Percentiles rank a stretch among this genome's conserved stretches.
Conservation (phyloP, 2,113 vertebrate genomes). For the Poeciliopsis retropinna region DNA sequence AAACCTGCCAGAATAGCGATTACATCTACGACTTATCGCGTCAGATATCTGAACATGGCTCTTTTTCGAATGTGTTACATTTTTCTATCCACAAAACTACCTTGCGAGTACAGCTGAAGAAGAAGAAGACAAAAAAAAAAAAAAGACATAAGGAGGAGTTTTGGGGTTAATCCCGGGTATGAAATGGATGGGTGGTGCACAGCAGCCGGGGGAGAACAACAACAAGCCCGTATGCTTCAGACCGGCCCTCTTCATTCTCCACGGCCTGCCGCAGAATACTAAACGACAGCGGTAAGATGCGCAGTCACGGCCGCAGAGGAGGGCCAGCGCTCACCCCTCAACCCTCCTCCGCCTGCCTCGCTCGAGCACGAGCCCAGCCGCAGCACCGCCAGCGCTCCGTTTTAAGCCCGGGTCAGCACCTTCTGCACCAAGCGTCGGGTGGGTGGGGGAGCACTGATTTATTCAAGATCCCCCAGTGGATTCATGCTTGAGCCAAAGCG, state of each 20-base stretch:
- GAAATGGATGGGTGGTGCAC: slow-evolving; percentile 61
- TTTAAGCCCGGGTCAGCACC: slow-evolving; percentile 62
- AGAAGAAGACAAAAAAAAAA: too few relatives aligned
- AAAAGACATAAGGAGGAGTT: slow-evolving; percentile 15
- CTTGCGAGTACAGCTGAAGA: slow-evolving; percentile 1
- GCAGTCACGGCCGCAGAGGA: slow-evolving; percentile 78
- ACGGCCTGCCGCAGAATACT: slow-evolving; percentile 84
- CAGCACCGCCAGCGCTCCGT: slow-evolving; percentile 15
- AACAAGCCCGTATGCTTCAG: slow-evolving; percentile 72
- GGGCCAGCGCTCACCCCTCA: slow-evolving; percentile 44
- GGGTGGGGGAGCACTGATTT: slow-evolving; percentile 18
- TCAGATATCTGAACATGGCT: neutral
- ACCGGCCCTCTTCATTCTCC: slow-evolving; percentile 84
- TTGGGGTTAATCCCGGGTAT: slow-evolving; percentile 59
- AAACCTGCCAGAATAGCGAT: neutral
- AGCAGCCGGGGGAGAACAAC: slow-evolving; percentile 51
- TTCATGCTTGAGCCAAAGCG: slow-evolving; percentile 9
- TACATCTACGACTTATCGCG: neutral
- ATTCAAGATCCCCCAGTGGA: slow-evolving; percentile 10
- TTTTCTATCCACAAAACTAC: slow-evolving; percentile 16
- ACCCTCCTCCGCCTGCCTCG: slow-evolving; percentile 36
- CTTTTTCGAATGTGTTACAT: neutral
- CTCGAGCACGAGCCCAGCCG: slow-evolving; percentile 53
- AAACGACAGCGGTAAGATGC: slow-evolving; percentile 80
- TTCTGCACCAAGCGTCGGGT: slow-evolving; percentile 31